These are phyloP conservation scores for Sebastes oblongus DNA, from an alignment of 2,797 vertebrate genomes.

Conservation along the genomic window DNA sequence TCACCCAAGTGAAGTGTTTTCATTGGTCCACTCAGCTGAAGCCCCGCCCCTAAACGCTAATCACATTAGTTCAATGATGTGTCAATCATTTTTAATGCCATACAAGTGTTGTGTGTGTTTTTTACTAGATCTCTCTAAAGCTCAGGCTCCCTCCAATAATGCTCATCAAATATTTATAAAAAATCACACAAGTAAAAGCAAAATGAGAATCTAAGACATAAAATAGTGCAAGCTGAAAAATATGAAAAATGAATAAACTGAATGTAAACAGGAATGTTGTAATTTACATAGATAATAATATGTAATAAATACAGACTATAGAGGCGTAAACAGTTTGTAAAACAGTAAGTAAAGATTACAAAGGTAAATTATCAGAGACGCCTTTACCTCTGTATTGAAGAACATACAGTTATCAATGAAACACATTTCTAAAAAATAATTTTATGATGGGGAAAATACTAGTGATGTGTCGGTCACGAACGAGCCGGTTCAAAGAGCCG, in stretches of 20 bases:
- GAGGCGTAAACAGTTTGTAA: background rate
- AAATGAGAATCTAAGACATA: background rate
- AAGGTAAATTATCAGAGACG: background rate
- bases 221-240: no score
- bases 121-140: background rate
- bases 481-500: no score
- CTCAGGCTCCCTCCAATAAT: background rate
- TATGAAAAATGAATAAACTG: background rate
- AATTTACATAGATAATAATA: background rate
- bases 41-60: slow-evolving; percentile 2
- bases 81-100: slow-evolving; percentile 33
- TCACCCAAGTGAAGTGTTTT: background rate
- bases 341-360: background rate
- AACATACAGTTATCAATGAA: background rate
- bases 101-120: no score
- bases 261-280: background rate
- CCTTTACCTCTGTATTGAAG: background rate
- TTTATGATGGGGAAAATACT: background rate
- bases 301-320: background rate
- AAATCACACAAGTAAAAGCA: background rate
- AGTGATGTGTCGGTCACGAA: no score
- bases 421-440: background rate
- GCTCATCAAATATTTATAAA: background rate
- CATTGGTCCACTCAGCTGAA: slow-evolving; percentile 43
- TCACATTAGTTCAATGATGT: slow-evolving; percentile 9